Percentiles rank a stretch among this genome's conserved stretches.
phyloP scores from a whole-genome alignment of 2,797 vertebrate species.

The Poecilia wingei region DNA sequence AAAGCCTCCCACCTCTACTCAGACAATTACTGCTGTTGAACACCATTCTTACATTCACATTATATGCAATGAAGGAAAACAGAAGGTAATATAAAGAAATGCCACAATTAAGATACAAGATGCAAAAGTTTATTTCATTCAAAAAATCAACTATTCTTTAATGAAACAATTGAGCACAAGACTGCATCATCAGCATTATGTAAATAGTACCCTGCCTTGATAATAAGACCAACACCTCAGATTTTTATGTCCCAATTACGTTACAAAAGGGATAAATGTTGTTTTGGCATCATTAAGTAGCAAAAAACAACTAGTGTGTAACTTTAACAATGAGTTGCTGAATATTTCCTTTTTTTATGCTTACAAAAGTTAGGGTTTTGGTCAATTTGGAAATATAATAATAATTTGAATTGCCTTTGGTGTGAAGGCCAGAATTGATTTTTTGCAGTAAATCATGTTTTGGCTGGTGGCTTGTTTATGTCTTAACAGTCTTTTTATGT shows the following conservation, averaged over 20 bases:
- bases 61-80: neutral
- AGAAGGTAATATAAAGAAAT: neutral
- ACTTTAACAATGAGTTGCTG: neutral
- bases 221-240: neutral
- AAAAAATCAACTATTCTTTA: neutral
- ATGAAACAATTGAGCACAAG: neutral
- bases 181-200: neutral
- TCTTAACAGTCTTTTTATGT: neutral
- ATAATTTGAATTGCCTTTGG: neutral
- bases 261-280: neutral
- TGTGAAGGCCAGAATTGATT: neutral
- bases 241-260: neutral
- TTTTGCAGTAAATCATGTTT: neutral
- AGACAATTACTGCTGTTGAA: neutral
- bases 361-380: neutral
- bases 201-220: neutral
- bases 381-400: neutral
- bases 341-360: neutral
- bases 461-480: neutral
- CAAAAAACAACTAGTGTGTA: neutral
- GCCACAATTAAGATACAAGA: neutral
- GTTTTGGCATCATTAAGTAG: neutral
- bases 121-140: neutral
- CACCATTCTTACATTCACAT: neutral
- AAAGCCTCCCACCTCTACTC: neutral